These are phyloP conservation scores for Apostichopus japonicus DNA, from an alignment of 35 echinoderm and acorn worm species.

Conservation along the genomic window DNA sequence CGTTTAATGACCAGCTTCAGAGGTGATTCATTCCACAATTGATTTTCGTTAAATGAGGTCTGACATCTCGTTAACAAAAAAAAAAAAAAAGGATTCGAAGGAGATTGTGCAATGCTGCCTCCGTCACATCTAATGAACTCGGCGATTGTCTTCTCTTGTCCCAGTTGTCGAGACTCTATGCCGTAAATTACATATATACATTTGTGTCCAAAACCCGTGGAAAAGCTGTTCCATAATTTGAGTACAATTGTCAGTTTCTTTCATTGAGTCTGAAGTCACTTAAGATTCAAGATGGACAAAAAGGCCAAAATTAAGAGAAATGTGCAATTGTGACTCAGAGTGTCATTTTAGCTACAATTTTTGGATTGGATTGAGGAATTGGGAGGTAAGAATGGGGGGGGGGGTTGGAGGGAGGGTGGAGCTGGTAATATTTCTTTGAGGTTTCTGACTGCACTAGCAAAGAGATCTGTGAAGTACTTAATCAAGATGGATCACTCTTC, in stretches of 20 bases:
- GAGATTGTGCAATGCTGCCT: background rate
- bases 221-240: background rate
- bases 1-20: constrained; percentile 21
- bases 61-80: background rate
- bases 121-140: background rate
- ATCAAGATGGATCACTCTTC: too few relatives aligned
- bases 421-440: too few relatives aligned
- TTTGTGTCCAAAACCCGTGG: background rate
- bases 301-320: background rate
- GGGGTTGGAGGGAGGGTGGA: too few relatives aligned
- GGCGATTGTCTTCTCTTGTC: background rate
- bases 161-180: background rate
- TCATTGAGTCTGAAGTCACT: background rate
- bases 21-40: constrained; percentile 29
- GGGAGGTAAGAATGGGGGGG: too few relatives aligned
- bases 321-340: background rate
- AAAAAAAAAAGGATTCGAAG: background rate
- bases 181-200: too few relatives aligned
- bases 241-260: background rate
- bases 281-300: background rate
- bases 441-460: too few relatives aligned
- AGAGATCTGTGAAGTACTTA: too few relatives aligned
- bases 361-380: too few relatives aligned
- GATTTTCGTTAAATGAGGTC: constrained; percentile 3
- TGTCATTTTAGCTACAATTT: background rate